Base-by-base conservation (phyloP, 1,140 invertebrate species). In the Hyles vespertilio region DNA sequence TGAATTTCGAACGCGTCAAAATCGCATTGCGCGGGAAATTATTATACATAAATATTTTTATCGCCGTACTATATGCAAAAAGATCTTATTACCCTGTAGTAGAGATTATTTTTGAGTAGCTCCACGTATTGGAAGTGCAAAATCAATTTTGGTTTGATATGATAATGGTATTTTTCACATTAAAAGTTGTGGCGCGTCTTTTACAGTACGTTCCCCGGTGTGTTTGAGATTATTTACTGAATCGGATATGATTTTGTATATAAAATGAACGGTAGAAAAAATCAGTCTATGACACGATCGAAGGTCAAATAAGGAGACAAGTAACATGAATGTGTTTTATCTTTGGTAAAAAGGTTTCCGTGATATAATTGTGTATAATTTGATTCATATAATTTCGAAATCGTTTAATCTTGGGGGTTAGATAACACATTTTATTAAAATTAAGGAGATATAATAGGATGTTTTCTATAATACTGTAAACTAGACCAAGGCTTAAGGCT, bases 91-190 rank as follows among this genome's bases (percentile, higher is more conserved):
- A 0, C 36, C 0, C 33, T 6, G 4, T 1, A 0, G 56, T 76
- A 83, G 67, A 66, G 63, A 61, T 64, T 6, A 66, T 33, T 61
- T 64, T 75, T 10, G 8, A 34, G 51, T 36, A 12, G 5, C 36
- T 22, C 9, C 33, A 6, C 3, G 40, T 43, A 43, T 52, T 48
- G 52, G 3, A 47, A 5, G 45, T 6, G 33, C 40, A 67, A 48
- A 47, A 44, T 45, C 43, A 9, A 45, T 36, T 49, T 63, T 65
- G 63, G 65, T 61, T 61, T 61, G 63, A 70, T 82, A 83, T 84
- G 77, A 87, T 87, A 87, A 87, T 87, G 73, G 70, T 74, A 84
- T 87, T 87, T 87, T 87, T 87, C 84, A 84, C 83, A 84, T 87
- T 87, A 87, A 87, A 87, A 86, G 69, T 86, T 83, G 74, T 60